Percentiles rank a stretch among this genome's conserved stretches.
These are phyloP conservation scores for Platyscapa corneri DNA, from an alignment of 1,140 invertebrate species.

Conservation along the genomic window DNA sequence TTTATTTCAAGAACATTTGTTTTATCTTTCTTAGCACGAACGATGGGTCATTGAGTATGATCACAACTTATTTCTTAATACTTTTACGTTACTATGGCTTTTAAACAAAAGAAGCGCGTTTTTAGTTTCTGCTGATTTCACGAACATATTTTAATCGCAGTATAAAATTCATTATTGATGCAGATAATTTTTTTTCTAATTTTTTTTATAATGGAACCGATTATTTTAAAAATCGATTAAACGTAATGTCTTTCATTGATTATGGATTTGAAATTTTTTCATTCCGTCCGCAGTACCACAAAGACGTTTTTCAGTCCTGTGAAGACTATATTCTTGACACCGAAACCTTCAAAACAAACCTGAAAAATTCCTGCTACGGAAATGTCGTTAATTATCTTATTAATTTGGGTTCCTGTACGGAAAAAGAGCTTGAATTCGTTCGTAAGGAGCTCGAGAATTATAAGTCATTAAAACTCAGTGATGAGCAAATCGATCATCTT, in stretches of 20 bases:
- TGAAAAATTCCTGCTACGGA: conserved; percentile 60
- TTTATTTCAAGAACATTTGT: neutral
- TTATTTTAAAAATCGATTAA: neutral
- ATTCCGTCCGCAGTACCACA: neutral
- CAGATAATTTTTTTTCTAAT: neutral
- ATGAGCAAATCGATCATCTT: conserved; percentile 59
- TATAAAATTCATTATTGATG: neutral
- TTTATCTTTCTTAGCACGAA: too few relatives aligned
- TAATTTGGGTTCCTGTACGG: conserved; percentile 54
- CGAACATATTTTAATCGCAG: neutral
- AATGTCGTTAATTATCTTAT: conserved; percentile 62
- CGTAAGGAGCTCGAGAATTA: conserved; percentile 60
- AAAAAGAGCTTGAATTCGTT: conserved; percentile 57
- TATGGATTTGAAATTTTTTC: conserved; percentile 43
- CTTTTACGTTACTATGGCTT: conserved; percentile 25
- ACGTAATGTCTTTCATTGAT: conserved; percentile 44
- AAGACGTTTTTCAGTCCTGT: neutral
- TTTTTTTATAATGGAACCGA: neutral
- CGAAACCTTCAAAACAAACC: conserved; percentile 20
- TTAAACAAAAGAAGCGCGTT: conserved; percentile 3
- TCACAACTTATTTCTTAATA: neutral
- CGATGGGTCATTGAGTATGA: too few relatives aligned
- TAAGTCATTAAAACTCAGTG: conserved; percentile 59
- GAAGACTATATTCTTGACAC: conserved; percentile 1
- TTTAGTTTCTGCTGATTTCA: neutral